These are phyloP conservation scores for Seriola quinqueradiata DNA, from an alignment of 2,113 vertebrate species.

Conservation along the genomic window DNA sequence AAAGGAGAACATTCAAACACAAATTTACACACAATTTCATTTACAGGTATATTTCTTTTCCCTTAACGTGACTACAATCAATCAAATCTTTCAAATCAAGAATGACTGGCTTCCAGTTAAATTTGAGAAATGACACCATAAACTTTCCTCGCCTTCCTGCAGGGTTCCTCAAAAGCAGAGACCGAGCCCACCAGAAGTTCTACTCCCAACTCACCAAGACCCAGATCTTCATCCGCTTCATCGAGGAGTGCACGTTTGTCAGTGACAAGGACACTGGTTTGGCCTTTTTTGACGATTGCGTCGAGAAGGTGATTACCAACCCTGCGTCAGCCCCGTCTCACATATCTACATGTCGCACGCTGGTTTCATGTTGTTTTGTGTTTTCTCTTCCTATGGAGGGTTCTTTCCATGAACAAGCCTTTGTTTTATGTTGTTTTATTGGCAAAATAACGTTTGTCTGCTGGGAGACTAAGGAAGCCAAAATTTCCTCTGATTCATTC, in stretches of 20 bases:
- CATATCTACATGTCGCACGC: neutral
- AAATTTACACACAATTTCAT: neutral
- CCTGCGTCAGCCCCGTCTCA: neutral
- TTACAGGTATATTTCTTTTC: neutral
- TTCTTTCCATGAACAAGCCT: conserved; percentile 37
- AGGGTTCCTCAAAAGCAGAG: conserved; percentile 98
- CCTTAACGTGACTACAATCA: neutral
- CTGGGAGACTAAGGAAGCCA: conserved; percentile 62
- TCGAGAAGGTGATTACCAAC: conserved; percentile 91
- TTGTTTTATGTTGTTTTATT: conserved; percentile 59
- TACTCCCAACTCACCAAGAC: conserved; percentile 95
- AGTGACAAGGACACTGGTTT: conserved; percentile 98
- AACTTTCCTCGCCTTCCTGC: neutral
- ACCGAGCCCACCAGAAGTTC: conserved; percentile 96
- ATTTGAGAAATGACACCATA: neutral
- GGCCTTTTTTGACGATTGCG: conserved; percentile 98
- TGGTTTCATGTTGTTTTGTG: conserved; percentile 20
- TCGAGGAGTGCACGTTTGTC: conserved; percentile 99
- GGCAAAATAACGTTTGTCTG: conserved; percentile 48
- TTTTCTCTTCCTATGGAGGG: conserved; percentile 20
- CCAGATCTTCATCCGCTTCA: conserved; percentile 98
- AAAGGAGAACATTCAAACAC: neutral
- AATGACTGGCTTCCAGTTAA: neutral
- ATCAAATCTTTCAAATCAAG: neutral
- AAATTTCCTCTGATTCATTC: conserved; percentile 82